phyloP scores from a whole-genome alignment of 2,888 invertebrate genomes.

The Ashinkailepas kermadecensis region DNA sequence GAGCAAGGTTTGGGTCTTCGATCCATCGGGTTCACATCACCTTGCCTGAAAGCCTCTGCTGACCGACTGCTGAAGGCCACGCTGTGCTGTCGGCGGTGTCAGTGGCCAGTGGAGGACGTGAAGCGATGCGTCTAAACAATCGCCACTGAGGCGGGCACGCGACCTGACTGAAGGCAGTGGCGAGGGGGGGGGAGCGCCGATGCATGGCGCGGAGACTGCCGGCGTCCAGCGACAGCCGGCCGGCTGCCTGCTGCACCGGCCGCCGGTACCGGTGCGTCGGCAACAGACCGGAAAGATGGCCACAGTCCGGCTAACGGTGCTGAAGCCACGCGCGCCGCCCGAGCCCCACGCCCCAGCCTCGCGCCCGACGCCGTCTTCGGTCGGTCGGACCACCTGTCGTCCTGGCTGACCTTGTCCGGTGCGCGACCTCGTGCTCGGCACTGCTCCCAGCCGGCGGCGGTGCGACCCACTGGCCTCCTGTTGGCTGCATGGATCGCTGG shows the following conservation, averaged over 20 bases:
- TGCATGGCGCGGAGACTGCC: neutral
- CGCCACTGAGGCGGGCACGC: neutral
- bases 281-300: constrained; percentile 10
- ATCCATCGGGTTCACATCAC: too few relatives aligned
- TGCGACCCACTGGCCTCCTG: too few relatives aligned
- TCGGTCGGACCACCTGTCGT: too few relatives aligned
- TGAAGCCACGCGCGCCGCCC: neutral
- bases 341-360: neutral
- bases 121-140: neutral
- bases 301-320: neutral
- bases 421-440: too few relatives aligned
- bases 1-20: too few relatives aligned
- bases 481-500: too few relatives aligned
- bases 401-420: too few relatives aligned
- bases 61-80: too few relatives aligned
- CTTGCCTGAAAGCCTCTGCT: too few relatives aligned
- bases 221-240: neutral
- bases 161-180: neutral
- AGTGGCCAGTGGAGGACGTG: too few relatives aligned
- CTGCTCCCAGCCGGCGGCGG: too few relatives aligned
- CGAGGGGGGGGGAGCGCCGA: neutral
- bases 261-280: neutral
- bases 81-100: too few relatives aligned
- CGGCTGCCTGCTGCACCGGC: neutral
- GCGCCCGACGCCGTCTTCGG: neutral